Conservation (phyloP, 2,113 vertebrate genomes). For the Lasiurus borealis region DNA sequence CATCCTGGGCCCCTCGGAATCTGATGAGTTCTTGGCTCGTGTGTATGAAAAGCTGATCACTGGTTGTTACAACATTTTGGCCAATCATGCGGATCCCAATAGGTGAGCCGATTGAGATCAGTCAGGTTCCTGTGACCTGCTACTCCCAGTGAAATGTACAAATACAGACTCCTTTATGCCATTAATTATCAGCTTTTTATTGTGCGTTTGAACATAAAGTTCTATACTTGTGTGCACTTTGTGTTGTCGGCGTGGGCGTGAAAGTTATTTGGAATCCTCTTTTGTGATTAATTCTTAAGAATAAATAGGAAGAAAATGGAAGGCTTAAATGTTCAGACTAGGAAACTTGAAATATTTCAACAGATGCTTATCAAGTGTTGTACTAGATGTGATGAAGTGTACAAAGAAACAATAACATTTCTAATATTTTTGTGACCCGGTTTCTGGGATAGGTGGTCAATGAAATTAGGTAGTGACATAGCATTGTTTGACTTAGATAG, state of each 20-base stretch:
- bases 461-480: background rate
- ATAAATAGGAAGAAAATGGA: background rate
- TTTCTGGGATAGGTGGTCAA: background rate
- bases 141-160: background rate
- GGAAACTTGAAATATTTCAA: background rate
- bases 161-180: too few relatives aligned
- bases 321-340: conserved; percentile 36
- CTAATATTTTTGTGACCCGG: background rate
- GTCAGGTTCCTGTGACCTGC: background rate
- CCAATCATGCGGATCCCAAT: conserved; percentile 95
- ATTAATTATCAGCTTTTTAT: background rate
- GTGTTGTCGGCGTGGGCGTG: background rate
- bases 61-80: conserved; percentile 97
- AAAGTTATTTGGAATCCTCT: background rate
- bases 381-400: background rate
- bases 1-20: conserved; percentile 96
- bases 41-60: conserved; percentile 96
- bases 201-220: background rate
- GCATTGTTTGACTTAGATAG: background rate
- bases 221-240: background rate
- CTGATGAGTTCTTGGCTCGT: conserved; percentile 95
- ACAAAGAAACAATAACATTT: background rate
- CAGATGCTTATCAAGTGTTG: background rate
- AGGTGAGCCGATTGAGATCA: conserved; percentile 87
- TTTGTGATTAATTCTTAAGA: background rate